Conservation (phyloP, 2,888 invertebrate genomes). For the Drosophila monieri region DNA sequence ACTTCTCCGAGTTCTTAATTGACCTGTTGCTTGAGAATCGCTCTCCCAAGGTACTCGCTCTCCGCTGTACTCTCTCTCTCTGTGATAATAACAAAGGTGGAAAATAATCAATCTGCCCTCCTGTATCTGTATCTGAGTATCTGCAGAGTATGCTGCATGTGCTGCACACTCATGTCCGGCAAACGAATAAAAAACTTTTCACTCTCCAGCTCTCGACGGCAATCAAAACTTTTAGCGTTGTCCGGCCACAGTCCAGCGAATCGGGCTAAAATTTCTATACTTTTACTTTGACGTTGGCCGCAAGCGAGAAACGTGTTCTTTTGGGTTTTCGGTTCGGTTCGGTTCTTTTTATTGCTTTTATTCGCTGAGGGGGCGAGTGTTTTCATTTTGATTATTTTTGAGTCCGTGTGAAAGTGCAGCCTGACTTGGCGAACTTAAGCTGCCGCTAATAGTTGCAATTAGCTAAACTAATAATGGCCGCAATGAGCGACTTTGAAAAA, state of each 20-base stretch:
- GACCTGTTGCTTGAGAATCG: constrained; percentile 69
- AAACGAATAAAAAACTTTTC: constrained; percentile 14
- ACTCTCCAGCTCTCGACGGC: constrained; percentile 37
- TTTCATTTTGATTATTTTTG: constrained; percentile 23
- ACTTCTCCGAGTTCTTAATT: constrained; percentile 36
- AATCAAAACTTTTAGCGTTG: constrained; percentile 25
- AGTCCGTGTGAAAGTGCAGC: constrained; percentile 69
- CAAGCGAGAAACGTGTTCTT: constrained; percentile 64
- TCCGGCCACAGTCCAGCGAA: constrained; percentile 55
- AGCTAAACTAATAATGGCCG: constrained; percentile 20
- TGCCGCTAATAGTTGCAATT: constrained; percentile 36
- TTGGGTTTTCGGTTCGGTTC: constrained; percentile 1
- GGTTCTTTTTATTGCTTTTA: constrained; percentile 1
- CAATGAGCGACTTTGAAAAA: constrained; percentile 57
- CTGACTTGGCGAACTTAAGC: constrained; percentile 33
- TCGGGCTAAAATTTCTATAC: constrained; percentile 43
- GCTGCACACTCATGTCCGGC: constrained; percentile 56
- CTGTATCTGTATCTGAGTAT: constrained; percentile 62
- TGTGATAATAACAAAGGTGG: constrained; percentile 37
- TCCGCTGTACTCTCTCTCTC: constrained; percentile 12
- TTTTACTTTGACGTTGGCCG: constrained; percentile 68
- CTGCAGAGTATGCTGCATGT: constrained; percentile 47
- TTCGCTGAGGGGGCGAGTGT: constrained; percentile 7
- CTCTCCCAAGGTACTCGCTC: constrained; percentile 6
- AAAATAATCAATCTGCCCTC: constrained; percentile 50